A percentile compares a stretch with the other conserved stretches of the same genome.
These are phyloP conservation scores for Misgurnus anguillicaudatus DNA, from an alignment of 2,113 vertebrate genomes.

Conservation along the genomic window DNA sequence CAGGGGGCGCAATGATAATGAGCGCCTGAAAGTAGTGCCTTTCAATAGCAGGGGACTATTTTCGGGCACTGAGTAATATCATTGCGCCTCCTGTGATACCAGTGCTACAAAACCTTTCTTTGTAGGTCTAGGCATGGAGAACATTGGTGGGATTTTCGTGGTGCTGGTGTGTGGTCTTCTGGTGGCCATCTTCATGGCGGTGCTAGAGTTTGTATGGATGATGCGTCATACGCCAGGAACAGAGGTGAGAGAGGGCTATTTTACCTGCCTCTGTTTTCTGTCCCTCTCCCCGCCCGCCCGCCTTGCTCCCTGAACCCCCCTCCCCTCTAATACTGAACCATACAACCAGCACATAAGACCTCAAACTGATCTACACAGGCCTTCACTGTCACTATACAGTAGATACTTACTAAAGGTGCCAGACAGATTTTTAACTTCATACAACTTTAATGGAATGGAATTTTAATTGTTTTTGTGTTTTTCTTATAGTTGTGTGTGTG, in stretches of 20 bases:
- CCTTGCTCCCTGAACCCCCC: slow-evolving; percentile 27
- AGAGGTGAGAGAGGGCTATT: slow-evolving; percentile 85
- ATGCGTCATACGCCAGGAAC: slow-evolving; percentile 87
- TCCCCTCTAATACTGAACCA: slow-evolving; percentile 41
- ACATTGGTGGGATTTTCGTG: slow-evolving; percentile 98
- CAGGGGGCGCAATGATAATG: too few relatives aligned
- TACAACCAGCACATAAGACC: slow-evolving; percentile 65
- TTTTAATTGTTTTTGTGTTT: slow-evolving; percentile 13
- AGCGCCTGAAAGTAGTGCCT: too few relatives aligned
- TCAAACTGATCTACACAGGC: slow-evolving; percentile 41
- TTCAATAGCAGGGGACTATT: too few relatives aligned
- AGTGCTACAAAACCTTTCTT: background rate
- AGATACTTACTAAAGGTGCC: slow-evolving; percentile 10
- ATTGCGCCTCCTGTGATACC: too few relatives aligned
- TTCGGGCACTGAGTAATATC: too few relatives aligned
- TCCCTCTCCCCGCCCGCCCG: slow-evolving; percentile 61
- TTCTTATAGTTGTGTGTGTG: slow-evolving; percentile 46
- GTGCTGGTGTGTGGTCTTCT: slow-evolving; percentile 97
- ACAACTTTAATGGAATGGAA: slow-evolving; percentile 10
- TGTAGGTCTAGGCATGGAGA: slow-evolving; percentile 96
- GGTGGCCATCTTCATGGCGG: slow-evolving; percentile 97
- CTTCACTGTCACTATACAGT: slow-evolving; percentile 30
- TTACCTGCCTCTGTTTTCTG: slow-evolving; percentile 75
- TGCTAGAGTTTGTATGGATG: slow-evolving; percentile 98
- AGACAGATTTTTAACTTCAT: background rate